Conservation (phyloP, 2,888 invertebrate genomes). For the Clepsis dumicolana region DNA sequence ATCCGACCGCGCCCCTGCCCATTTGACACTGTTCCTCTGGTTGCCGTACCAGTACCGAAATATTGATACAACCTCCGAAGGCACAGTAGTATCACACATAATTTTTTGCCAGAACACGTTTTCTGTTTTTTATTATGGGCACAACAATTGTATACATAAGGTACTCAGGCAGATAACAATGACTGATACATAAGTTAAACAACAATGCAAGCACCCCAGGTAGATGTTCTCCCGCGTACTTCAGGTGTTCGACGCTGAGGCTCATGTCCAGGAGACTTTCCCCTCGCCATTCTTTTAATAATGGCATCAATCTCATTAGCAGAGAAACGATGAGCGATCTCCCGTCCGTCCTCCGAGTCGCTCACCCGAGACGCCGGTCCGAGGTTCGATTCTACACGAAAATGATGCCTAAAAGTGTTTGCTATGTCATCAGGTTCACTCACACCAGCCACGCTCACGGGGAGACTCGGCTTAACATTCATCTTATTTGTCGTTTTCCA, state of each 20-base stretch:
- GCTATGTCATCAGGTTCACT: background rate
- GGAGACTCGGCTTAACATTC: background rate
- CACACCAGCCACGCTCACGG: background rate
- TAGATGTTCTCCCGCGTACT: background rate
- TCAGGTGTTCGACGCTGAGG: background rate
- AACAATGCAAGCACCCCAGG: background rate
- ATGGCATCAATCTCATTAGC: background rate
- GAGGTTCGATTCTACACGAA: too few relatives aligned
- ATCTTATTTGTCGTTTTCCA: slow-evolving; percentile 4
- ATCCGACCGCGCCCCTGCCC: background rate
- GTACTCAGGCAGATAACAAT: background rate
- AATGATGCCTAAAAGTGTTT: too few relatives aligned
- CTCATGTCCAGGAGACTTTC: background rate
- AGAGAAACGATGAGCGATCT: background rate
- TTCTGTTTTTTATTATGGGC: background rate
- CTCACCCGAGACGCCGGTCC: too few relatives aligned
- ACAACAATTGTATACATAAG: background rate
- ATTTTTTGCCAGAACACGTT: background rate
- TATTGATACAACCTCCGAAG: background rate
- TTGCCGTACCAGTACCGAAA: background rate
- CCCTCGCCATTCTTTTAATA: background rate
- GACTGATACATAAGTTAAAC: background rate
- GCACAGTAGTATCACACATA: background rate
- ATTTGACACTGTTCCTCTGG: background rate
- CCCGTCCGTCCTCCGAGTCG: background rate